Percentiles rank a stretch among this genome's conserved stretches.
Conservation (phyloP, 1,140 invertebrate genomes). For the Pseudomyrmex sp. region DNA sequence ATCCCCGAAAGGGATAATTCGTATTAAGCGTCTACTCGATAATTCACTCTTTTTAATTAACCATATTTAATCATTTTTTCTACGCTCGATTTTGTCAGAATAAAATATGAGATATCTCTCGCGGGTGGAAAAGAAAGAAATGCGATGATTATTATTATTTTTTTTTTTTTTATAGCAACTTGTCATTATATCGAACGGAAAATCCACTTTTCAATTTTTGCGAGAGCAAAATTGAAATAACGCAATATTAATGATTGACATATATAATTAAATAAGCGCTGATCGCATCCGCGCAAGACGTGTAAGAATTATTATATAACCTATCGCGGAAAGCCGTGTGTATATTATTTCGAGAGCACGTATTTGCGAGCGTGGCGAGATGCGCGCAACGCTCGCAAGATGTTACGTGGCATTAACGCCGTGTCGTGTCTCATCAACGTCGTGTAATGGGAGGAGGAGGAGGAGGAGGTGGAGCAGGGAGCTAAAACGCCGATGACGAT, state of each 20-base stretch:
- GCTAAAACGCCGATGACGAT: constrained; percentile 68
- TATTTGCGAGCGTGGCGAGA: constrained; percentile 64
- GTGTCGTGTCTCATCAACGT: constrained; percentile 58
- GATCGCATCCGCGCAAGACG: neutral
- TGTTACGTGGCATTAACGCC: constrained; percentile 57
- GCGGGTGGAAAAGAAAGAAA: neutral
- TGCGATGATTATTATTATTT: neutral
- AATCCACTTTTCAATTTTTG: neutral
- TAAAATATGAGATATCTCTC: constrained; percentile 14
- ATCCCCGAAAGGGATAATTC: constrained; percentile 7
- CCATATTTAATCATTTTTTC: constrained; percentile 30
- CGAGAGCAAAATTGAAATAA: neutral
- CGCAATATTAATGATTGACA: neutral
- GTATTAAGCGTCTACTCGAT: constrained; percentile 34
- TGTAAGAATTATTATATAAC: constrained; percentile 9
- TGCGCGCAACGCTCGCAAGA: constrained; percentile 64
- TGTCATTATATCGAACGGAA: neutral
- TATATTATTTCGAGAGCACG: constrained; percentile 35
- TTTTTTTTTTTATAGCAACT: neutral
- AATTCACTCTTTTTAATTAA: constrained; percentile 36
- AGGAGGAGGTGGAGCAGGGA: no score
- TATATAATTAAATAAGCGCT: neutral
- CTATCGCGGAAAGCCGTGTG: neutral
- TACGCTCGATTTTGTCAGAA: neutral
- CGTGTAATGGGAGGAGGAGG: constrained; percentile 32